Evolutionary conservation across 2,797 vertebrate species (phyloP).

Genomic region (Neomorphus geoffroyi): DNA sequence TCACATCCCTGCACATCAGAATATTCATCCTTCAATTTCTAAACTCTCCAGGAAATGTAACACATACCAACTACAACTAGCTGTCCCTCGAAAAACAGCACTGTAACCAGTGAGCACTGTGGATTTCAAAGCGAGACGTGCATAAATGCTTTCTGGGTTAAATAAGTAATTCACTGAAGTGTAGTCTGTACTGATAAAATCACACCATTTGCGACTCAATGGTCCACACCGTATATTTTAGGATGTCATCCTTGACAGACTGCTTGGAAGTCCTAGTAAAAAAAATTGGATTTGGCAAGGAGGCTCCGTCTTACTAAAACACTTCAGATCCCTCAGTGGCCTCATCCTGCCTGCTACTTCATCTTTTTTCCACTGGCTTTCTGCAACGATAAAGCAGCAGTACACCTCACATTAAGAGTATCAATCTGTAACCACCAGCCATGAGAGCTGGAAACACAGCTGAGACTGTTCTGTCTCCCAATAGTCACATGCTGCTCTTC

Average conservation of each 20-base stretch:
- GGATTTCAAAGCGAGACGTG: background rate
- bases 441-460: background rate
- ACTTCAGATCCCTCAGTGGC: background rate
- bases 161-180: background rate
- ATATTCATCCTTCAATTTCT: background rate
- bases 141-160: background rate
- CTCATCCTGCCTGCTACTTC: background rate
- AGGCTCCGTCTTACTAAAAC: background rate
- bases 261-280: background rate
- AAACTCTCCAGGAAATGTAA: background rate
- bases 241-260: background rate
- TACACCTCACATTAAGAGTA: background rate
- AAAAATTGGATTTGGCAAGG: background rate
- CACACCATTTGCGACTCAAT: background rate
- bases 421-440: background rate
- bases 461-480: background rate
- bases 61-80: background rate
- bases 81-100: background rate
- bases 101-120: background rate
- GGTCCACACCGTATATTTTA: background rate
- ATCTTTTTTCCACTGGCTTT: background rate
- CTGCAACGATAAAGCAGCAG: background rate
- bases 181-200: background rate
- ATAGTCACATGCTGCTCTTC: background rate
- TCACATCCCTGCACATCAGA: background rate